These are phyloP conservation scores for Bombyx mori DNA, from an alignment of 1,140 invertebrate genomes.

Conservation along the genomic window DNA sequence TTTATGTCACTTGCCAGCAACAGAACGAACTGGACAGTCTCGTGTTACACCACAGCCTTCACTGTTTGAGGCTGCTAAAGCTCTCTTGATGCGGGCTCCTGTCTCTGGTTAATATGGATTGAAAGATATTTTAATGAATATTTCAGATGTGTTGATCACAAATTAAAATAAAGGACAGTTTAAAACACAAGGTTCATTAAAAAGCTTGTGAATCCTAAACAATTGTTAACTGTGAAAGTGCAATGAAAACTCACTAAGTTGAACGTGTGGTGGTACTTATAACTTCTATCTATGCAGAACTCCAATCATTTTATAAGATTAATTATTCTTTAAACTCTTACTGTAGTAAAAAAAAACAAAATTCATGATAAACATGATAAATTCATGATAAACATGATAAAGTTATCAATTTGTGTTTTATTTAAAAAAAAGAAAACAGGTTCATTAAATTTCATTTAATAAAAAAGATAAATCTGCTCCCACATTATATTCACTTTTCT, in stretches of 20 bases:
- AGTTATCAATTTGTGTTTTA: background rate
- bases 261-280: no score
- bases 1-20: slow-evolving; percentile 74
- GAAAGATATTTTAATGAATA: background rate
- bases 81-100: slow-evolving; percentile 47
- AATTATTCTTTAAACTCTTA: no score
- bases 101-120: slow-evolving; percentile 43
- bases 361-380: no score
- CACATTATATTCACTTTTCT: slow-evolving; percentile 63
- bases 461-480: slow-evolving; percentile 76
- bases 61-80: slow-evolving; percentile 47
- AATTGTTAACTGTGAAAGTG: no score
- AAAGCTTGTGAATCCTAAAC: background rate
- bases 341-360: no score
- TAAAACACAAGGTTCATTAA: background rate
- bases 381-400: no score
- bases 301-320: no score
- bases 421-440: slow-evolving; percentile 1
- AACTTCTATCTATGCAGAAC: no score
- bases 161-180: background rate
- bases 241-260: no score
- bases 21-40: slow-evolving; percentile 63
- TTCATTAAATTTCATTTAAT: slow-evolving; percentile 15
- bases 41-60: slow-evolving; percentile 41
- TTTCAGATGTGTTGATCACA: background rate